phyloP scores from a whole-genome alignment of 2,113 vertebrate genomes.

The Alethe diademata region DNA sequence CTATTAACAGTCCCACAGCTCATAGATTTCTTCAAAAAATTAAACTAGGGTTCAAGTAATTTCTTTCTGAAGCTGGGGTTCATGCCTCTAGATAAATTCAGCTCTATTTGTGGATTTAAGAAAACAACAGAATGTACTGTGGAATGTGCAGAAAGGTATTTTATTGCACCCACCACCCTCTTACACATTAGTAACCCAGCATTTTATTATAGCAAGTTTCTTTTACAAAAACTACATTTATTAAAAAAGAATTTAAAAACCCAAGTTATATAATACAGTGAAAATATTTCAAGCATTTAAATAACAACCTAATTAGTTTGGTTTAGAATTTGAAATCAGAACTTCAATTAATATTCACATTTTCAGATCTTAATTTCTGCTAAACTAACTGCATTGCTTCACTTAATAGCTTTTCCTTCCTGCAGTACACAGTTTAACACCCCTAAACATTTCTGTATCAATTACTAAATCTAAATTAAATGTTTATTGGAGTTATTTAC shows the following conservation, averaged over 20 bases:
- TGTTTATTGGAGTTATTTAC: constrained; percentile 54
- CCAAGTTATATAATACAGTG: neutral
- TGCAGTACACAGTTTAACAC: constrained; percentile 10
- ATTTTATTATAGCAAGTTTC: neutral
- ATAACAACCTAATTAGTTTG: constrained; percentile 4
- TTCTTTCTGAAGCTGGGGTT: neutral
- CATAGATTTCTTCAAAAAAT: neutral
- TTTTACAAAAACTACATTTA: neutral
- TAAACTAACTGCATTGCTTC: neutral
- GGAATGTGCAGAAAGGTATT: neutral
- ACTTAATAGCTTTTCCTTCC: constrained; percentile 53
- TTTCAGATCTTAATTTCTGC: constrained; percentile 39
- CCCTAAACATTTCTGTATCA: constrained; percentile 31
- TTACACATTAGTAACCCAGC: neutral
- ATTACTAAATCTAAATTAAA: constrained; percentile 65
- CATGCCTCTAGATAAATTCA: neutral
- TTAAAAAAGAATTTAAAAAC: neutral
- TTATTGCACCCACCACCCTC: neutral
- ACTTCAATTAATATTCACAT: constrained; percentile 45
- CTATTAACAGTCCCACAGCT: neutral
- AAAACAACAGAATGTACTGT: neutral
- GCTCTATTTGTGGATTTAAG: neutral
- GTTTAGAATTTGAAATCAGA: constrained; percentile 23
- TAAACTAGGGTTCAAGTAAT: neutral
- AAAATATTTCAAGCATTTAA: constrained; percentile 16